phyloP scores from a whole-genome alignment of 2,888 invertebrate species.

The Habroteleia sp. region DNA sequence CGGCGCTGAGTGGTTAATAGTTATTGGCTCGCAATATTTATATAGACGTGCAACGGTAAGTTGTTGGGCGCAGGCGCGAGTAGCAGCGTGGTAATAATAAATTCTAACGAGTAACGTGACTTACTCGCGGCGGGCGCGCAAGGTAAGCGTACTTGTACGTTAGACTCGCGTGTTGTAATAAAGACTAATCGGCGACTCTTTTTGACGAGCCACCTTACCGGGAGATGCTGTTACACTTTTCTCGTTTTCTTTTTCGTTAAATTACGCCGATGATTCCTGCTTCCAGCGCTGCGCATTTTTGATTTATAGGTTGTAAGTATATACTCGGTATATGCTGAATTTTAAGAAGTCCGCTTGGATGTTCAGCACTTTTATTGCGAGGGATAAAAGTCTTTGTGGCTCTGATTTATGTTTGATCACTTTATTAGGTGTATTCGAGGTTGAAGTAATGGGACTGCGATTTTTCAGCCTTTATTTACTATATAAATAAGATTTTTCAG shows the following conservation, averaged over 20 bases:
- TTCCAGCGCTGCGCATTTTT: slow-evolving; percentile 50
- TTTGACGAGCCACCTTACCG: slow-evolving; percentile 39
- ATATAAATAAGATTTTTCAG: no score
- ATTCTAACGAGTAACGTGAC: slow-evolving; percentile 77
- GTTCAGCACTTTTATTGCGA: slow-evolving; percentile 32
- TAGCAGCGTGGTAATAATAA: slow-evolving; percentile 72
- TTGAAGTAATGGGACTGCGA: slow-evolving; percentile 19
- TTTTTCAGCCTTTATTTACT: slow-evolving; percentile 3
- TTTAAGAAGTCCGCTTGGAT: slow-evolving; percentile 39
- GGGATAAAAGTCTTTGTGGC: slow-evolving; percentile 41
- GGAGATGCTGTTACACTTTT: slow-evolving; percentile 31
- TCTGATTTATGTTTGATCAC: slow-evolving; percentile 49
- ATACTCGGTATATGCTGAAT: slow-evolving; percentile 53
- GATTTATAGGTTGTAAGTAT: slow-evolving; percentile 57
- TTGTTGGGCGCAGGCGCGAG: slow-evolving; percentile 46
- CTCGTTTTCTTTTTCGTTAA: not conserved
- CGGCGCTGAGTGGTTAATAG: slow-evolving; percentile 75
- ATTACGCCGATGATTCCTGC: slow-evolving; percentile 51
- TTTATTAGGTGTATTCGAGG: slow-evolving; percentile 36
- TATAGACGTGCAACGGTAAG: slow-evolving; percentile 66
- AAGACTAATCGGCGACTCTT: slow-evolving; percentile 70
- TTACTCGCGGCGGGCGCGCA: slow-evolving; percentile 68
- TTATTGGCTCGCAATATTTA: slow-evolving; percentile 76
- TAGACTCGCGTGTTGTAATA: slow-evolving; percentile 67
- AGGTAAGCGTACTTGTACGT: slow-evolving; percentile 33